These are phyloP conservation scores for Plemyria rubiginata DNA, from an alignment of 2,888 invertebrate genomes.

Conservation along the genomic window DNA sequence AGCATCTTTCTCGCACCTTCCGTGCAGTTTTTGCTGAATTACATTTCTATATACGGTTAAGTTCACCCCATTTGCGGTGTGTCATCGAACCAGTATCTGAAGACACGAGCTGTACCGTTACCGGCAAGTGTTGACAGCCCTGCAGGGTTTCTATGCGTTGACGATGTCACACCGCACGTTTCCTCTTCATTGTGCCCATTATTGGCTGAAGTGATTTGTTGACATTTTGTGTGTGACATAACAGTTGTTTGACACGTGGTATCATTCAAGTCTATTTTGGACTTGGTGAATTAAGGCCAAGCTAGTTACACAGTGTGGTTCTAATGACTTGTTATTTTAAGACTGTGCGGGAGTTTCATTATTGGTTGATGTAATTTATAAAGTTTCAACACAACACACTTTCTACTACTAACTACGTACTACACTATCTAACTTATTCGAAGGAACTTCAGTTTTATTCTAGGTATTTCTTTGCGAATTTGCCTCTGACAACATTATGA, in stretches of 20 bases:
- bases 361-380: conserved; percentile 34
- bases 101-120: conserved; percentile 51
- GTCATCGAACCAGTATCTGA: conserved; percentile 9
- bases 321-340: conserved; percentile 36
- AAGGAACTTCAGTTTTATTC: too few relatives aligned
- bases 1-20: conserved; percentile 50
- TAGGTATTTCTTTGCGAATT: too few relatives aligned
- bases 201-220: conserved; percentile 40
- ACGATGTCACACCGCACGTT: conserved; percentile 43
- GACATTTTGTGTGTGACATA: conserved; percentile 38
- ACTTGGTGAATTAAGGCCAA: conserved; percentile 32
- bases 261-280: conserved; percentile 37
- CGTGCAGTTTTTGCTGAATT: conserved; percentile 52
- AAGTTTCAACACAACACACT: neutral
- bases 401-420: too few relatives aligned
- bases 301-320: conserved; percentile 34
- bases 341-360: conserved; percentile 32
- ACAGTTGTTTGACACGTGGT: conserved; percentile 41
- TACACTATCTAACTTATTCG: too few relatives aligned
- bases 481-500: too few relatives aligned
- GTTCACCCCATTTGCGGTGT: conserved; percentile 36
- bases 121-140: conserved; percentile 50
- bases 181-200: conserved; percentile 46
- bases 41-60: conserved; percentile 47
- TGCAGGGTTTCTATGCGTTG: conserved; percentile 41